These are phyloP conservation scores for Stegodyphus mimosarum DNA, from an alignment of 1,140 invertebrate genomes.

Conservation along the genomic window DNA sequence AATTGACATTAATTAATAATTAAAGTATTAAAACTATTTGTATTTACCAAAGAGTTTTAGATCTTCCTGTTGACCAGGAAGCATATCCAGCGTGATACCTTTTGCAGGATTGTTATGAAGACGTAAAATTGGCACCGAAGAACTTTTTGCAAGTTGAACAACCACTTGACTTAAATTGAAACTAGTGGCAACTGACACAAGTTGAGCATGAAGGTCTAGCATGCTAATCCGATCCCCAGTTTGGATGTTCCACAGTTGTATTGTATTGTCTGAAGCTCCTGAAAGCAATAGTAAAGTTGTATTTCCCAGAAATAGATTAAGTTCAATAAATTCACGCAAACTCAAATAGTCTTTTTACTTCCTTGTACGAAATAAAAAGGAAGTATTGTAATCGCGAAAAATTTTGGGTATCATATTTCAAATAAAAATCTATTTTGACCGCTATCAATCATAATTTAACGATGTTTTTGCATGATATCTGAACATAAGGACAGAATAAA, in stretches of 20 bases:
- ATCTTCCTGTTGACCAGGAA: constrained; percentile 41
- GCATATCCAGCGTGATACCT: constrained; percentile 62
- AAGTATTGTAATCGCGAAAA: no score
- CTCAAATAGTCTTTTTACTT: not conserved
- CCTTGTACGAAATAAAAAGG: no score
- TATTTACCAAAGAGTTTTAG: constrained; percentile 6
- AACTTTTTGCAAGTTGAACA: constrained; percentile 62
- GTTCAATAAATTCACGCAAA: not conserved
- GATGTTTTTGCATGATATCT: no score
- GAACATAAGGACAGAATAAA: no score
- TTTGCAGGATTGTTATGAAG: constrained; percentile 64
- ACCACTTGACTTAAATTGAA: constrained; percentile 63
- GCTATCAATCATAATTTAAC: no score
- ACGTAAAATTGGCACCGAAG: constrained; percentile 62
- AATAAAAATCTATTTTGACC: no score
- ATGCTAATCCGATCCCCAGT: constrained; percentile 62
- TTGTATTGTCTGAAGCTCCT: constrained; percentile 81
- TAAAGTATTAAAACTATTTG: no score
- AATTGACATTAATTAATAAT: no score
- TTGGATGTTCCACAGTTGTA: constrained; percentile 76
- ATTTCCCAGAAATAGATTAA: not conserved
- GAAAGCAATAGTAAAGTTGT: not conserved
- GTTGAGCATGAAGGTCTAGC: constrained; percentile 63
- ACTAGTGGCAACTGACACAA: constrained; percentile 54
- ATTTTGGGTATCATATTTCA: no score